Conservation (phyloP, 1,140 invertebrate genomes). For the Euwallacea similis region DNA sequence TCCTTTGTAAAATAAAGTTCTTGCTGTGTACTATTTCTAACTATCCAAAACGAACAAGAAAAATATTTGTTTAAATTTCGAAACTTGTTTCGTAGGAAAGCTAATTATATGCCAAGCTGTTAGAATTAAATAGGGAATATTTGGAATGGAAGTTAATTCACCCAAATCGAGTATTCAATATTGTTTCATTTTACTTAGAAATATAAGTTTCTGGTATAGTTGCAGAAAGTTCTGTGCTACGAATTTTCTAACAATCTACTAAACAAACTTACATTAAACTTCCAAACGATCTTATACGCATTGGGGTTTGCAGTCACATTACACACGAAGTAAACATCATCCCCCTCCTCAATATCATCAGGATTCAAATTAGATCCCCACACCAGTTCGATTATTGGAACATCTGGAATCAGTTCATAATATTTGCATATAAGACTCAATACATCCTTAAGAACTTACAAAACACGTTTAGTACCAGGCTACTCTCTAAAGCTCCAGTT, state of each 20-base stretch:
- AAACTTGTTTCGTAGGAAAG: no score
- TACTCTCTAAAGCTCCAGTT: constrained; percentile 71
- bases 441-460: constrained; percentile 65
- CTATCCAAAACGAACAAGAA: no score
- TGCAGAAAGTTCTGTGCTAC: no score
- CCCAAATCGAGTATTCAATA: no score
- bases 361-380: constrained; percentile 84
- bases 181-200: no score
- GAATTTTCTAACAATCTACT: neutral
- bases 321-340: constrained; percentile 90
- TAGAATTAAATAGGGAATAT: no score
- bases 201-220: no score
- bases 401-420: constrained; percentile 60
- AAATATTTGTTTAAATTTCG: no score
- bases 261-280: constrained; percentile 85
- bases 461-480: constrained; percentile 78
- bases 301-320: constrained; percentile 81
- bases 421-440: neutral
- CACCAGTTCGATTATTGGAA: constrained; percentile 71
- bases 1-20: no score
- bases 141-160: no score
- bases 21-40: no score
- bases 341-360: constrained; percentile 84
- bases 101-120: no score
- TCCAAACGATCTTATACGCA: constrained; percentile 87